A percentile compares a stretch with the other conserved stretches of the same genome.
These are phyloP conservation scores for Zaprionus ornatus DNA, from an alignment of 1,140 invertebrate genomes.

Conservation along the genomic window DNA sequence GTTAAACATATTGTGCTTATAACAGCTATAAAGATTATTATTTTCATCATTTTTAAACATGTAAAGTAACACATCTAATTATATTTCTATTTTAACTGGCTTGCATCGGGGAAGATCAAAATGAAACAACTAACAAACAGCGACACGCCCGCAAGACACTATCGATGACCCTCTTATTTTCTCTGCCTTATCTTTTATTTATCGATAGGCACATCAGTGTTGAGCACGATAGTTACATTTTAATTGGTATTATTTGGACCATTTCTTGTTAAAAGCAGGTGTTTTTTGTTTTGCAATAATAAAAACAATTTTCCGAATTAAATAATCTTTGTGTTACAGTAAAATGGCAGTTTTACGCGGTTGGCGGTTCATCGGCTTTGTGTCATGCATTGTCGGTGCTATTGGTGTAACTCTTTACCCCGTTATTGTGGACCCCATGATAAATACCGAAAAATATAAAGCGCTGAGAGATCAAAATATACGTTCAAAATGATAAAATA, in stretches of 20 bases:
- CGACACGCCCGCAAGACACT: conserved; percentile 42
- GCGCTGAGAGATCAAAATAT: conserved; percentile 79
- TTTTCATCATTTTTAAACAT: conserved; percentile 47
- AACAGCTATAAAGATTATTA: conserved; percentile 8
- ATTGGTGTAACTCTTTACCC: conserved; percentile 87
- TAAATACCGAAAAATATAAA: conserved; percentile 87
- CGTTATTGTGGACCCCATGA: conserved; percentile 87
- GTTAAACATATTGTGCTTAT: conserved; percentile 46
- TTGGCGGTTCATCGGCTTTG: conserved; percentile 86
- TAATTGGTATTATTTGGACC: conserved; percentile 43
- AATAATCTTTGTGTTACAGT: conserved; percentile 37
- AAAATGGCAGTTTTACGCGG: conserved; percentile 84
- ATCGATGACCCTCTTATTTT: conserved; percentile 12
- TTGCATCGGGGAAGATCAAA: conserved; percentile 19
- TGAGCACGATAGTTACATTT: neutral
- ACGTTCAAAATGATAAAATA: conserved; percentile 23
- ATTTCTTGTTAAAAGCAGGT: conserved; percentile 40
- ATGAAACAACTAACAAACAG: conserved; percentile 32
- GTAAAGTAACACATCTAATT: conserved; percentile 24
- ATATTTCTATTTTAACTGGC: conserved; percentile 8
- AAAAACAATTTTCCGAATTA: conserved; percentile 11
- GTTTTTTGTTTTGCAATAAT: conserved; percentile 62
- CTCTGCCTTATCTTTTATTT: too few relatives aligned
- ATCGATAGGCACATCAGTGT: neutral
- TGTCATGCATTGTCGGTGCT: conserved; percentile 86